phyloP scores from a whole-genome alignment of 2,888 invertebrate species.

The Drosophila robusta region DNA sequence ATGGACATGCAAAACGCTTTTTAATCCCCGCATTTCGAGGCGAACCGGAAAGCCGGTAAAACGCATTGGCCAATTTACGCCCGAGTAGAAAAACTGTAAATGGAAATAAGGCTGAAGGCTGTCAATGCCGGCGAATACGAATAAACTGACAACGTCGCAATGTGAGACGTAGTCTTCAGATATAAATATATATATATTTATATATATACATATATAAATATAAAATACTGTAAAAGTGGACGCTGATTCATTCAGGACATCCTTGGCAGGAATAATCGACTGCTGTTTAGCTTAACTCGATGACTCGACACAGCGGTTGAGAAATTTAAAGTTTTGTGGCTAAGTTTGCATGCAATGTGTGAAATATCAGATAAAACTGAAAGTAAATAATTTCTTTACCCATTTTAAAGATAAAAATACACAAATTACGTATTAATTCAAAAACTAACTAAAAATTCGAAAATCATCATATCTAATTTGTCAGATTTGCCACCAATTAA shows the following conservation, averaged over 20 bases:
- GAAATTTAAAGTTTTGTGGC: background rate
- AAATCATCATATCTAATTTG: no score
- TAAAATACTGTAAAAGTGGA: background rate
- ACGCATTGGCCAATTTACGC: slow-evolving; percentile 71
- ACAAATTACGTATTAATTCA: no score
- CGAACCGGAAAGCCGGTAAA: slow-evolving; percentile 38
- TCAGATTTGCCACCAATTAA: no score
- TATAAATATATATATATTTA: background rate
- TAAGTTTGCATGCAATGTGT: no score
- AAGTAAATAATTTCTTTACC: no score
- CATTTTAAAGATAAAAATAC: no score
- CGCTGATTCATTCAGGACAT: slow-evolving; percentile 10
- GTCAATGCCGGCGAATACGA: slow-evolving; percentile 38
- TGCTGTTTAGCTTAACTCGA: slow-evolving; percentile 7
- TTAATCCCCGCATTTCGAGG: slow-evolving; percentile 59
- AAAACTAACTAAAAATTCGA: no score
- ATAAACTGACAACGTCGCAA: slow-evolving; percentile 45
- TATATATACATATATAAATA: background rate
- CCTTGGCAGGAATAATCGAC: slow-evolving; percentile 7
- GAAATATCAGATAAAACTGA: no score
- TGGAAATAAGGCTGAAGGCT: slow-evolving; percentile 43
- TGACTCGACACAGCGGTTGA: background rate
- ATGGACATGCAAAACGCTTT: slow-evolving; percentile 73
- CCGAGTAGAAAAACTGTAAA: slow-evolving; percentile 44
- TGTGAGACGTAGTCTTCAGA: background rate